Base-by-base conservation (phyloP, 1,140 invertebrate species). In the Bombyx mandarina region DNA sequence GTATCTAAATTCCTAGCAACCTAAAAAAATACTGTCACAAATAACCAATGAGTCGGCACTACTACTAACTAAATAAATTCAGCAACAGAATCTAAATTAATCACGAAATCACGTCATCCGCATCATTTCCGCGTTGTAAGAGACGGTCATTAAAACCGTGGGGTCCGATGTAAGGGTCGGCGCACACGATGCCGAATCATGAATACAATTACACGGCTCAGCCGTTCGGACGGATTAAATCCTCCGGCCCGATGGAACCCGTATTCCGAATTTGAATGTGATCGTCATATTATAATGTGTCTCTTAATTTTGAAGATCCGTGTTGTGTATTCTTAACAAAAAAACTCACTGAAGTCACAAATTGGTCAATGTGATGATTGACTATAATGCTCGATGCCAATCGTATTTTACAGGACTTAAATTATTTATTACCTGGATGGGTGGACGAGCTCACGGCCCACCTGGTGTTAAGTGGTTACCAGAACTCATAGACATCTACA, bases 161-260 rank as follows among this genome's bases (percentile, higher is more conserved):
- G 69, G 63, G 61, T 61, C 59, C 63, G 49, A 59, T 57, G 60
- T 75, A 71, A 79, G 71, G 79, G 71, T 71, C 63, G 65, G 53
- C 63, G 68, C 68, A 75, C 70, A 77, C 71, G 54, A 26, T 22
- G 61, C 66, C 67, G 67, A 67, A 69, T 71, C 72, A 72, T 79
- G 79, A 80, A 82, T 79, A 82, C 77, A 82, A 82, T 82, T 79
- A 79, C 65, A 76, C 72, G 73, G 65, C 52, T 66, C 62, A 67
- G 56, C 65, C 69, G 71, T 72, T 71, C 59, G 45, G 58, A 60
- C 62, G 73, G 79, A 82, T 82, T 82, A 80, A 80, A 82, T 82
- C 71, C 66, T 73, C 62, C 67, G 75, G 65, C 60, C 71, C 69
- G 74, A 77, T 77, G 79, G 69, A 73, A 71, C 67, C 54, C 54